phyloP scores from a whole-genome alignment of 2,888 invertebrate genomes.

The Lasioglossum oenotherae region DNA sequence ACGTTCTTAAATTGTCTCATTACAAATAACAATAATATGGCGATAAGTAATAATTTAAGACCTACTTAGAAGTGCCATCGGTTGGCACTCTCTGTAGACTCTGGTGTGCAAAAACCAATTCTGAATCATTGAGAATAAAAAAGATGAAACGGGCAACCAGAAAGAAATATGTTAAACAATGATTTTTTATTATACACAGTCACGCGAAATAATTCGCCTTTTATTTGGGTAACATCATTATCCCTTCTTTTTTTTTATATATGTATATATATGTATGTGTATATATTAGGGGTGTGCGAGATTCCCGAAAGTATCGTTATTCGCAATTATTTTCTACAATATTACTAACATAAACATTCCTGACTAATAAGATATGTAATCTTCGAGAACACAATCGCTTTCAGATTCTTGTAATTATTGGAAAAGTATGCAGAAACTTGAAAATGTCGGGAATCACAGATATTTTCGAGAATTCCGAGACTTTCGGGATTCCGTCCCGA shows the following conservation, averaged over 20 bases:
- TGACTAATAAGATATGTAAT: no score
- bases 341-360: no score
- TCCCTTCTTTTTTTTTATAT: slow-evolving; percentile 14
- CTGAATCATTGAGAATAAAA: slow-evolving; percentile 17
- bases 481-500: no score
- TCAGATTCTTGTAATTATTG: no score
- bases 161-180: slow-evolving; percentile 52
- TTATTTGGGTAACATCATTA: slow-evolving; percentile 66
- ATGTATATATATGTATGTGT: slow-evolving; percentile 5
- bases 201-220: slow-evolving; percentile 71
- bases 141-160: slow-evolving; percentile 49
- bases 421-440: no score
- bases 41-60: slow-evolving; percentile 34
- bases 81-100: slow-evolving; percentile 55
- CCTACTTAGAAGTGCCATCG: slow-evolving; percentile 43
- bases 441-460: no score
- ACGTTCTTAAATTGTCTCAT: no score
- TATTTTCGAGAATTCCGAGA: no score
- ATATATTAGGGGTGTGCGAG: no score
- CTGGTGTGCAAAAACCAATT: slow-evolving; percentile 8
- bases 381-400: no score
- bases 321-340: no score
- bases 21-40: slow-evolving; percentile 18
- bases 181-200: slow-evolving; percentile 77
- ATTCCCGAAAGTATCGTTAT: no score